Conservation (phyloP, 2,888 invertebrate species). For the Agriopis aurantiaria region DNA sequence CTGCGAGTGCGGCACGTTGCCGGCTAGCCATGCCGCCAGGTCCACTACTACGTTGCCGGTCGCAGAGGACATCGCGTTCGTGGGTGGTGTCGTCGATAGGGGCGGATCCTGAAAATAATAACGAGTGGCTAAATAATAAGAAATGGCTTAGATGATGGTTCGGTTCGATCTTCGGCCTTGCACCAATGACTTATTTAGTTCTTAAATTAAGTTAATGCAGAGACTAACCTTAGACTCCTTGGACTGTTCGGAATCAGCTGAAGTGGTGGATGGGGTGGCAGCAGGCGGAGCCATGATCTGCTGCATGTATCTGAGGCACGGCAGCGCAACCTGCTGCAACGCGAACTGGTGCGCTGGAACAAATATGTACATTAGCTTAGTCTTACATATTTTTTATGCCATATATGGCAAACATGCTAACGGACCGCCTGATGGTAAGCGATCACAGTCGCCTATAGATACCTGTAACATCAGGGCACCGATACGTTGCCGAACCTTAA, state of each 20-base stretch:
- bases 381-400: too few relatives aligned
- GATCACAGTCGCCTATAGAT: too few relatives aligned
- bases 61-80: slow-evolving; percentile 57
- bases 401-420: too few relatives aligned
- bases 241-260: slow-evolving; percentile 60
- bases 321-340: slow-evolving; percentile 96
- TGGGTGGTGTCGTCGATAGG: slow-evolving; percentile 48
- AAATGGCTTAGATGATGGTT: too few relatives aligned
- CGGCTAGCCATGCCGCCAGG: slow-evolving; percentile 83
- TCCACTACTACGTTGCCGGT: slow-evolving; percentile 80
- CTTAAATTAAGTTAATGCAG: background rate
- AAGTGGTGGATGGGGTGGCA: slow-evolving; percentile 51
- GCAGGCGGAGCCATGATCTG: slow-evolving; percentile 89
- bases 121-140: too few relatives aligned
- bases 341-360: slow-evolving; percentile 91
- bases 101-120: slow-evolving; percentile 33
- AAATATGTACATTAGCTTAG: slow-evolving; percentile 4
- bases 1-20: slow-evolving; percentile 71
- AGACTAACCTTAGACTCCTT: slow-evolving; percentile 68
- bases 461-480: too few relatives aligned
- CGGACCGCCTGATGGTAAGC: too few relatives aligned
- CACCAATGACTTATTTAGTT: too few relatives aligned
- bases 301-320: slow-evolving; percentile 96
- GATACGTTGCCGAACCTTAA: too few relatives aligned
- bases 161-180: too few relatives aligned